These are phyloP conservation scores for Oceanodroma leucorhoa DNA, from an alignment of 2,797 vertebrate genomes.

Conservation along the genomic window DNA sequence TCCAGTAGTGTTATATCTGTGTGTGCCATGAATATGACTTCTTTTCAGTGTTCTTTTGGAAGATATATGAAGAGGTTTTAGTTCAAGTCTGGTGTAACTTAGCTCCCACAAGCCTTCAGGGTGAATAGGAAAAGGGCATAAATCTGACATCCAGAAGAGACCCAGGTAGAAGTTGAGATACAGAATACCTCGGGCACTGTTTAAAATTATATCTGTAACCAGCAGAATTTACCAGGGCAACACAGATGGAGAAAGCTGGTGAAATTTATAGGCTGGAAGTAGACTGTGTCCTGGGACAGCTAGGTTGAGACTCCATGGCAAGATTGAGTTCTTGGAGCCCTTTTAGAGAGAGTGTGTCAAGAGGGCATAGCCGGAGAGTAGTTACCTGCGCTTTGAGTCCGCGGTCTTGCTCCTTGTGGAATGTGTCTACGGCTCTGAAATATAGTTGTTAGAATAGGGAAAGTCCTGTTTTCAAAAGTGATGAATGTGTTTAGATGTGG, in stretches of 20 bases:
- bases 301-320: neutral
- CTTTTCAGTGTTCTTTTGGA: neutral
- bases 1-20: neutral
- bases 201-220: neutral
- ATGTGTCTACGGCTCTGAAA: neutral
- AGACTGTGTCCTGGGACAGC: neutral
- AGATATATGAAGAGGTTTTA: neutral
- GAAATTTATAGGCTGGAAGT: neutral
- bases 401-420: rapidly evolving
- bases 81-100: neutral
- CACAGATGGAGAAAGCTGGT: neutral
- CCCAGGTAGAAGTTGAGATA: neutral
- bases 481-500: neutral
- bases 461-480: neutral
- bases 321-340: neutral
- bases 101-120: neutral
- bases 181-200: rapidly evolving
- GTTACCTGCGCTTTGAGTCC: neutral
- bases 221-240: neutral
- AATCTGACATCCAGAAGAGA: neutral
- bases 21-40: neutral
- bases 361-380: neutral
- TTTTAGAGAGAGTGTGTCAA: neutral
- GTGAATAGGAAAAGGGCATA: neutral
- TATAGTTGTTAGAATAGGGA: neutral